A percentile compares a stretch with the other conserved stretches of the same genome.
These are phyloP conservation scores for Bicyclus anynana DNA, from an alignment of 1,140 invertebrate species.

Conservation along the genomic window DNA sequence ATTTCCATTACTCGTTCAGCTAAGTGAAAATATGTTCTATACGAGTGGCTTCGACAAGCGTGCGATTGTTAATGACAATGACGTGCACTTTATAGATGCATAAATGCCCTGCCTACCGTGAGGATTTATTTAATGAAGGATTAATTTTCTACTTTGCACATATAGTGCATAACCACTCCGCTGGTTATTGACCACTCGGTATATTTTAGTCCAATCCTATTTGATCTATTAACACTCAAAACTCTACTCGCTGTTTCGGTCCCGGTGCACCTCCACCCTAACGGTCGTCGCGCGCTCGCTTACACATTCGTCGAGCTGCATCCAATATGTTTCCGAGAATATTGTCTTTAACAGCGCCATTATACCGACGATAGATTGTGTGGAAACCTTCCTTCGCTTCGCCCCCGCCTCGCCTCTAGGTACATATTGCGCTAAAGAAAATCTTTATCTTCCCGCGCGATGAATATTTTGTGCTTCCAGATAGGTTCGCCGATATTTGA, in stretches of 20 bases:
- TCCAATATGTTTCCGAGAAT: conserved; percentile 73
- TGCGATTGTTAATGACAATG: no score
- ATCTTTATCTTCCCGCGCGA: conserved; percentile 38
- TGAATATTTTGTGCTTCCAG: conserved; percentile 3
- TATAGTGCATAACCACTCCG: no score
- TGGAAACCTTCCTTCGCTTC: conserved; percentile 31
- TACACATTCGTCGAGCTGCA: conserved; percentile 71
- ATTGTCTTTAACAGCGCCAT: conserved; percentile 76
- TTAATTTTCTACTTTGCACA: no score
- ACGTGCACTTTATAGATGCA: no score
- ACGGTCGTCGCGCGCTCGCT: conserved; percentile 58
- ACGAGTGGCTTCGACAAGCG: no score
- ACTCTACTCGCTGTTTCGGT: background rate
- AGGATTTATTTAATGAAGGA: no score
- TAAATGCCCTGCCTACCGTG: no score
- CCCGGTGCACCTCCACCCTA: conserved; percentile 26
- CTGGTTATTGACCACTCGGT: no score
- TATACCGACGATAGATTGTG: conserved; percentile 68
- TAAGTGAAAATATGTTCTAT: no score
- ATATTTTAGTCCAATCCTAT: no score
- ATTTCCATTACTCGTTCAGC: no score
- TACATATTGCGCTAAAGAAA: conserved; percentile 37
- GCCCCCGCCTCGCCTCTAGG: conserved; percentile 11
- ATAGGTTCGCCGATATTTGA: background rate
- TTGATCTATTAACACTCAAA: no score